Conservation (phyloP, 2,888 invertebrate genomes). For the Mimachlamys varia region DNA sequence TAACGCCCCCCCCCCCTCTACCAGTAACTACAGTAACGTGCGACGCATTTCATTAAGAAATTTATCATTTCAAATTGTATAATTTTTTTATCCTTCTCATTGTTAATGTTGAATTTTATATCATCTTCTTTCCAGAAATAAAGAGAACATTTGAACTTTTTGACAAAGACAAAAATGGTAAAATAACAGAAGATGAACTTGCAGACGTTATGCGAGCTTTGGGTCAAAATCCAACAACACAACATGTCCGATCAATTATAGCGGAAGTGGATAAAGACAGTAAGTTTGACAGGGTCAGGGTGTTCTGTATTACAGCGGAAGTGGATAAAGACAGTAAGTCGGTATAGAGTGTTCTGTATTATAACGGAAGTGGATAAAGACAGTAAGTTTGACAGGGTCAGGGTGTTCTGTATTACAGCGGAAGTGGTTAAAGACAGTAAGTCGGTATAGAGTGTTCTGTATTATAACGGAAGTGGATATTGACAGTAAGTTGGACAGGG, state of each 20-base stretch:
- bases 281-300: no score
- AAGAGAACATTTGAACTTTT: conserved; percentile 17
- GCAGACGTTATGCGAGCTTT: conserved; percentile 3
- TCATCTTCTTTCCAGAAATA: not conserved
- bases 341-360: no score
- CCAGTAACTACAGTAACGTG: no score
- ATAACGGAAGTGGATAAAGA: conserved; percentile 14
- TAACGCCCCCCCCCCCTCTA: no score
- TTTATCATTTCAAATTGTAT: no score
- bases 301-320: no score
- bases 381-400: not conserved
- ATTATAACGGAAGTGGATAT: no score
- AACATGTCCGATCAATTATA: not conserved
- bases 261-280: conserved; percentile 14
- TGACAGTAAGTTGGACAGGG: not conserved
- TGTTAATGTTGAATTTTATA: not conserved
- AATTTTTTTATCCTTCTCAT: no score
- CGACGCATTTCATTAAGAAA: no score
- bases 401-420: no score
- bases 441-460: no score
- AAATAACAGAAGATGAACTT: not conserved
- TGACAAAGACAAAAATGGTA: conserved; percentile 10
- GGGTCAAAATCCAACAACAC: conserved; percentile 11
- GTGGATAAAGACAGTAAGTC: no score
- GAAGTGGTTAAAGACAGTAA: not conserved